Evolutionary conservation across 1,140 invertebrate genomes (phyloP).

Genomic region (Drosophila tsacasi): DNA sequence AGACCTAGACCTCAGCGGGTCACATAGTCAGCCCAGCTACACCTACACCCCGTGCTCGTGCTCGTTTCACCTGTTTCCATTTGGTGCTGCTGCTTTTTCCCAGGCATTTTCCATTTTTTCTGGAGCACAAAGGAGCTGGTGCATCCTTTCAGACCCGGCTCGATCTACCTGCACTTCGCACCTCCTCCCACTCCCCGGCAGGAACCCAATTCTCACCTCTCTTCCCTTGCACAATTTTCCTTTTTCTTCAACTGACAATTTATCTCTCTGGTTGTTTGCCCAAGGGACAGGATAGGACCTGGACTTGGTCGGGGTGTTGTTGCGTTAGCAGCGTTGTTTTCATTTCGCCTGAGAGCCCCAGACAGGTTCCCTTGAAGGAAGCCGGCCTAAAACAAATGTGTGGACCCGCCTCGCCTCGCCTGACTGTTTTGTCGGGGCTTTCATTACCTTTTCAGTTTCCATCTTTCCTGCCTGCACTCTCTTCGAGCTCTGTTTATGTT

Average conservation of each 20-base stretch:
- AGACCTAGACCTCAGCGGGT: conserved; percentile 31
- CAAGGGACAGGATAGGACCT: conserved; percentile 22
- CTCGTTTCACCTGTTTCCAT: conserved; percentile 10
- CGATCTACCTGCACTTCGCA: conserved; percentile 30
- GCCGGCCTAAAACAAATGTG: conserved; percentile 74
- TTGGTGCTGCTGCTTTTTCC: conserved; percentile 8
- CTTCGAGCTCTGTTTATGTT: conserved; percentile 9
- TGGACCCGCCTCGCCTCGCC: conserved; percentile 28
- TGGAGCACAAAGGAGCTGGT: conserved; percentile 16
- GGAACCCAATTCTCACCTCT: conserved; percentile 31
- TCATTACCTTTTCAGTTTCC: conserved; percentile 66
- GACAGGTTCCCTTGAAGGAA: conserved; percentile 61
- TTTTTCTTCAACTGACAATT: conserved; percentile 77
- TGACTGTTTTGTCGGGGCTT: conserved; percentile 52
- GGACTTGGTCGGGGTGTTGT: conserved; percentile 41
- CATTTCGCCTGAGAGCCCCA: conserved; percentile 56
- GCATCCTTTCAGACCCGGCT: conserved; percentile 35
- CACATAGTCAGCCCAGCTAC: conserved; percentile 17
- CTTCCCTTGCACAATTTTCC: conserved; percentile 74
- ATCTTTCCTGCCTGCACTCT: conserved; percentile 28
- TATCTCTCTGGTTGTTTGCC: conserved; percentile 67
- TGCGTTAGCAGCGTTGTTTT: conserved; percentile 45
- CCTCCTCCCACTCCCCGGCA: background rate
- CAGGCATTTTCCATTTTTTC: conserved; percentile 34
- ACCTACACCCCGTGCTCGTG: background rate